Percentiles rank a stretch among this genome's conserved stretches.
Evolutionary conservation across 2,888 invertebrate species (phyloP).

Genomic region (Sceliomorpha sp.): DNA sequence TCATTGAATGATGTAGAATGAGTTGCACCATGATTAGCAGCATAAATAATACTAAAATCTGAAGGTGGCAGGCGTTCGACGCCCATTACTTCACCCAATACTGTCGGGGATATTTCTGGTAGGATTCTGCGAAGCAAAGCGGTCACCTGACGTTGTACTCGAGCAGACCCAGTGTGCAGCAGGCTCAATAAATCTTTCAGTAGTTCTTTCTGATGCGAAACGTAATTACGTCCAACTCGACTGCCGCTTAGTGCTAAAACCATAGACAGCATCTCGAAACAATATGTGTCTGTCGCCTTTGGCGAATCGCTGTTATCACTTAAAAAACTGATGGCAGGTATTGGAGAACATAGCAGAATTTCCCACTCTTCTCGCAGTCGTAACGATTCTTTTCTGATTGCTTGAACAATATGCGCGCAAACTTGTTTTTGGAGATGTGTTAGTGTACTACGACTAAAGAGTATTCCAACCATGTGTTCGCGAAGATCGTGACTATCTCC

Average conservation of each 20-base stretch:
- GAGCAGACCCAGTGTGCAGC: conserved; percentile 95
- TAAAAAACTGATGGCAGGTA: conserved; percentile 75
- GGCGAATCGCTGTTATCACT: conserved; percentile 80
- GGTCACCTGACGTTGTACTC: conserved; percentile 96
- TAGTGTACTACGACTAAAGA: conserved; percentile 95
- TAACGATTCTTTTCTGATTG: conserved; percentile 93
- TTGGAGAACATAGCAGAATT: conserved; percentile 82
- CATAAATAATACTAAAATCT: conserved; percentile 88
- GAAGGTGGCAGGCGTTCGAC: conserved; percentile 86
- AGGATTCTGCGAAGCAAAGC: conserved; percentile 92
- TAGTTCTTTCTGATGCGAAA: conserved; percentile 93
- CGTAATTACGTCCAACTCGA: conserved; percentile 92
- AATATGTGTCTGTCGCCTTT: conserved; percentile 91
- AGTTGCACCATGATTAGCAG: conserved; percentile 80
- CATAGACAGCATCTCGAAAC: conserved; percentile 98
- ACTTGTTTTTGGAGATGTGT: conserved; percentile 96
- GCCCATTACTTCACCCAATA: conserved; percentile 88
- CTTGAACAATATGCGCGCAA: conserved; percentile 90
- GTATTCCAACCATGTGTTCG: conserved; percentile 97
- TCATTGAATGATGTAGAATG: conserved; percentile 81
- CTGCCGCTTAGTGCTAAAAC: conserved; percentile 96
- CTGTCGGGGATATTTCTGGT: conserved; percentile 93
- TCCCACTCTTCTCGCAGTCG: conserved; percentile 97
- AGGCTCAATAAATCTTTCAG: conserved; percentile 91
- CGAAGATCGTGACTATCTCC: conserved; percentile 87